Evolutionary conservation across 2,113 vertebrate species (phyloP), one percentile per base, ranked within the genome.

Genomic region (Pseudorhombus dupliciocellatus): DNA sequence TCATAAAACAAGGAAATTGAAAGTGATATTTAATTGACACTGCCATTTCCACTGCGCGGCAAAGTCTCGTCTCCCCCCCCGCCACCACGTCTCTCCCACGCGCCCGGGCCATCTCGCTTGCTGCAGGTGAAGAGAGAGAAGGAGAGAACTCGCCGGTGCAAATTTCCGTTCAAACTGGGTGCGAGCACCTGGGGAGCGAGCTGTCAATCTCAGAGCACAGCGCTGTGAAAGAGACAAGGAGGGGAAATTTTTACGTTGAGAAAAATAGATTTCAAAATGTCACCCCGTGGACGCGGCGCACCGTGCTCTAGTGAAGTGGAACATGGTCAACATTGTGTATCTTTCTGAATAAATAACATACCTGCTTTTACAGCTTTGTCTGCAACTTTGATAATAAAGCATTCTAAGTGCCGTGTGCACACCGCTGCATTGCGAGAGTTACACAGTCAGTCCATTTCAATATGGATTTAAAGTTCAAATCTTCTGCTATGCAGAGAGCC

Each of bases 11-110:
- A 93, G 92, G 92, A 96, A 95, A 95, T 90, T 91, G 92, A 94
- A 95, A 94, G 94, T 93, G 86, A 95, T 93, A 88, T 93, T 94
- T 97, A 95, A 96, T 94, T 95, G 95, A 95, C 93, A 96, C 93
- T 93, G 89, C 90, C 91, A 88, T 93, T 93, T 93, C 84, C 90
- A 93, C 88, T 91, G 88, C 86, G 68, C 21, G 89, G 85, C 75
- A 21, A 86, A 91, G 89, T 80, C 77, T 83, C 79, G 81, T 69
- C 59, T 73, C 75, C 65, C 64, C 31, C 52, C 66, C 75, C 76
- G 56, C 77, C 46, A 30, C 75, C 63, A 51, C 44, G 20, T 79
- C 76, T 76, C 77, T 77, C 78, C 80, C 80, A 72, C 84, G 73
- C 62, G 15, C 42, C 42, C 74, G 46, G 78, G 84, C 90, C 84